These are phyloP conservation scores for Melieria crassipennis DNA, from an alignment of 2,888 invertebrate genomes.

Conservation along the genomic window DNA sequence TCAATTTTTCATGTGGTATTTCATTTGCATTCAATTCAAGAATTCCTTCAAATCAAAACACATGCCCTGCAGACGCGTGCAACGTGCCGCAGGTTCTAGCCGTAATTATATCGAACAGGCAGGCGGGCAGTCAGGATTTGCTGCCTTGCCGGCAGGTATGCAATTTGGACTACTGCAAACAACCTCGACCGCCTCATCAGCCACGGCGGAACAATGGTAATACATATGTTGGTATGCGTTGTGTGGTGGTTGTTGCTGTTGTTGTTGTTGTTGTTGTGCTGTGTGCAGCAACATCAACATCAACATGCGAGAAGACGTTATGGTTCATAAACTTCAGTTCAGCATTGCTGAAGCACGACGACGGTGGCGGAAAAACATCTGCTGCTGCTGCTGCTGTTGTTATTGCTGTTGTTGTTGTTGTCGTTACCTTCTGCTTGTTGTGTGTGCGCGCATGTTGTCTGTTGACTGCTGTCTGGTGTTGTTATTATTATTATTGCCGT, in stretches of 20 bases:
- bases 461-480: slow-evolving; percentile 11
- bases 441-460: slow-evolving; percentile 9
- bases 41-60: slow-evolving; percentile 17
- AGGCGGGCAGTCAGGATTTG: no score
- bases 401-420: slow-evolving; percentile 43
- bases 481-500: slow-evolving; percentile 19
- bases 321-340: slow-evolving; percentile 52
- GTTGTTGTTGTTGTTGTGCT: not conserved
- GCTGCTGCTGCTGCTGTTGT: slow-evolving; percentile 46
- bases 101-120: not conserved
- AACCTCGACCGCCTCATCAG: slow-evolving; percentile 5
- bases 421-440: slow-evolving; percentile 9
- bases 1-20: no score
- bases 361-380: slow-evolving; percentile 58
- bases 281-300: not conserved
- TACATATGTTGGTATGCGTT: no score
- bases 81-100: not conserved
- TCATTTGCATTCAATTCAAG: no score
- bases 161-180: slow-evolving; percentile 16
- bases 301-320: slow-evolving; percentile 46
- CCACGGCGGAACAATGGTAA: no score
- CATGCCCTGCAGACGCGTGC: not conserved
- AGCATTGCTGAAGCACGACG: slow-evolving; percentile 40
- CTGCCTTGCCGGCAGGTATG: not conserved
- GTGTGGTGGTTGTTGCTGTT: no score